Evolutionary conservation across 2,113 vertebrate genomes (phyloP).

Genomic region (Tachuris rubrigastra): DNA sequence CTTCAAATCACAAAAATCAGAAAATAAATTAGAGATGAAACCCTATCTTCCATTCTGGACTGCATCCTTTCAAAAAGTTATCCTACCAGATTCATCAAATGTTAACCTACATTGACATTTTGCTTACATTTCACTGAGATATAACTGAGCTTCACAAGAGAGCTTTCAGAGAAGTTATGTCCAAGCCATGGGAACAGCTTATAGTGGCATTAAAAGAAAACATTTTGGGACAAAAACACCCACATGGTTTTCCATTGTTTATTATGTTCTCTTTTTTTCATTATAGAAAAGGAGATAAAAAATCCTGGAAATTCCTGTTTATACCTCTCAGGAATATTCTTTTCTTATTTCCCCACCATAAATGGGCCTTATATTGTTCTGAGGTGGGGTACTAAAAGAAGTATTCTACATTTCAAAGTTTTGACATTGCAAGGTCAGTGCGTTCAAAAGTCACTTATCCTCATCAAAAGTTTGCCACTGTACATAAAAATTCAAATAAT

Average conservation of each 20-base stretch:
- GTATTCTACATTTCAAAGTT: neutral
- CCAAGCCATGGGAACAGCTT: neutral
- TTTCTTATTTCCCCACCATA: neutral
- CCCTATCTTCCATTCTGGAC: neutral
- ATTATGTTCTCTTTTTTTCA: neutral
- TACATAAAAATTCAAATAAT: neutral
- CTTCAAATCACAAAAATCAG: neutral
- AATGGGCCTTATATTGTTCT: neutral
- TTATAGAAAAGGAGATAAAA: neutral
- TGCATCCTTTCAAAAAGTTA: neutral
- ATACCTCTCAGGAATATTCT: neutral
- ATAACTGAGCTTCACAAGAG: neutral
- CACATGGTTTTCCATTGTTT: neutral
- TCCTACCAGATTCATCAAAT: neutral
- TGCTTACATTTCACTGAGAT: neutral
- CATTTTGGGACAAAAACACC: neutral
- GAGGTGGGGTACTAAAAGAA: neutral
- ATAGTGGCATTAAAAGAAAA: neutral
- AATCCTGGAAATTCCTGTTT: neutral
- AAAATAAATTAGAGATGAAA: neutral
- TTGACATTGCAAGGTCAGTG: neutral
- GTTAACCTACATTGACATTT: neutral
- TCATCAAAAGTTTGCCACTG: neutral
- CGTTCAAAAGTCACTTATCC: neutral
- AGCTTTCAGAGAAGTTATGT: neutral